phyloP scores from a whole-genome alignment of 2,113 vertebrate genomes.

The Forbesichthys agassizii region DNA sequence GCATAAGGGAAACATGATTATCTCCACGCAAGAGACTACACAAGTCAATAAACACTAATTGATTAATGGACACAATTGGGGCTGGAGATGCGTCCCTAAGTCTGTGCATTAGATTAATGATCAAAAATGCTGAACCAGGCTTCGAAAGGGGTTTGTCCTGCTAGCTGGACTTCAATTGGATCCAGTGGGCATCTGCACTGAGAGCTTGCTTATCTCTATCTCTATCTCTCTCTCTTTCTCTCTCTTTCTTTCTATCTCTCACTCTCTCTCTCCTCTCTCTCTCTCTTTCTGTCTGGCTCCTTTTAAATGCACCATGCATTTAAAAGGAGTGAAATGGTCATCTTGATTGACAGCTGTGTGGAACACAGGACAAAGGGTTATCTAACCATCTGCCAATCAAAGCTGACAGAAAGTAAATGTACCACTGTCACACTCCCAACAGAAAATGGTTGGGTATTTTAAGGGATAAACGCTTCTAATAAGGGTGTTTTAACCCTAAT shows the following conservation, averaged over 20 bases:
- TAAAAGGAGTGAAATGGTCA: slow-evolving; percentile 20
- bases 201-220: slow-evolving; percentile 1
- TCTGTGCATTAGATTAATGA: slow-evolving; percentile 68
- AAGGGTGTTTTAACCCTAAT: slow-evolving; percentile 10
- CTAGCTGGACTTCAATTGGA: slow-evolving; percentile 35
- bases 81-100: slow-evolving; percentile 47
- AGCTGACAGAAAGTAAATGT: slow-evolving; percentile 35
- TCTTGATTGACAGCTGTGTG: slow-evolving; percentile 59
- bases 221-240: slow-evolving; percentile 20
- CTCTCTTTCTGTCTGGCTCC: slow-evolving; percentile 25
- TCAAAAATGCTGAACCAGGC: slow-evolving; percentile 64
- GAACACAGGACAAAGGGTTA: slow-evolving; percentile 53
- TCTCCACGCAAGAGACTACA: slow-evolving; percentile 55
- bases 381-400: slow-evolving; percentile 68
- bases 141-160: slow-evolving; percentile 36
- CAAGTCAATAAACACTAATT: slow-evolving; percentile 66
- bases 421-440: background rate
- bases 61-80: slow-evolving; percentile 58
- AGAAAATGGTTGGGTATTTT: slow-evolving; percentile 14
- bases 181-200: slow-evolving; percentile 13
- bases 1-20: slow-evolving; percentile 62
- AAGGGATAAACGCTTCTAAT: slow-evolving; percentile 18
- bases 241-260: slow-evolving; percentile 8
- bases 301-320: slow-evolving; percentile 21
- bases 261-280: slow-evolving; percentile 24